These are phyloP conservation scores for Octonoba sinensis DNA, from an alignment of 2,888 invertebrate species.

Conservation along the genomic window DNA sequence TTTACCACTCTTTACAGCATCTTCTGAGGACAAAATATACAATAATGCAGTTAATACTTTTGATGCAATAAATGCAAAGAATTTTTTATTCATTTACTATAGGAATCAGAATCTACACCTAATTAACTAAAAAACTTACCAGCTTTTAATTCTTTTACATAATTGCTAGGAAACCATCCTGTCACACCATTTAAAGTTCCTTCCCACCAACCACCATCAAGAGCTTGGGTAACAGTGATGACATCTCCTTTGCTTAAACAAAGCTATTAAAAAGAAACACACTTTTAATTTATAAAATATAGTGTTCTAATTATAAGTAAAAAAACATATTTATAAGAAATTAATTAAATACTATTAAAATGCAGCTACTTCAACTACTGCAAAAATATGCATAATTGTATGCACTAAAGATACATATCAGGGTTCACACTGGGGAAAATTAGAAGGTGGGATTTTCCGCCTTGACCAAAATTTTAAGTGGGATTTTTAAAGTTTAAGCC, in stretches of 20 bases:
- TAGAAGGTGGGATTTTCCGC: too few relatives aligned
- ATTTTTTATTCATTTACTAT: too few relatives aligned
- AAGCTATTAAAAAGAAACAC: conserved; percentile 75
- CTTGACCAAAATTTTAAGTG: too few relatives aligned
- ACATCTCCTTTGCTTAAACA: conserved; percentile 96
- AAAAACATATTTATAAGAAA: not conserved
- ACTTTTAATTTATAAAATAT: too few relatives aligned
- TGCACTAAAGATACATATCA: too few relatives aligned
- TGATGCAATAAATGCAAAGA: too few relatives aligned
- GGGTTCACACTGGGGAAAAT: too few relatives aligned
- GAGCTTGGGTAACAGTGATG: conserved; percentile 94
- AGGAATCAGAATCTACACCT: not conserved
- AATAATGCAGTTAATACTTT: too few relatives aligned
- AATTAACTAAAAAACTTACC: conserved; percentile 20
- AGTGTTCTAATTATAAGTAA: too few relatives aligned
- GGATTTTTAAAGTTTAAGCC: too few relatives aligned
- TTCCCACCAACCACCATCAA: conserved; percentile 99
- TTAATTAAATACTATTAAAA: too few relatives aligned
- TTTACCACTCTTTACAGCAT: conserved; percentile 36
- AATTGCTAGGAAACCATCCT: conserved; percentile 99
- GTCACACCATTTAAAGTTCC: conserved; percentile 94
- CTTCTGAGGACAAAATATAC: conserved; percentile 41
- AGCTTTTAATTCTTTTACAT: conserved; percentile 89
- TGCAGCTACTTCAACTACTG: not conserved
- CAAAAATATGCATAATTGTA: too few relatives aligned